A percentile compares a stretch with the other conserved stretches of the same genome.
Evolutionary conservation across 2,113 vertebrate genomes (phyloP).

Genomic region (Eubucco bourcierii): DNA sequence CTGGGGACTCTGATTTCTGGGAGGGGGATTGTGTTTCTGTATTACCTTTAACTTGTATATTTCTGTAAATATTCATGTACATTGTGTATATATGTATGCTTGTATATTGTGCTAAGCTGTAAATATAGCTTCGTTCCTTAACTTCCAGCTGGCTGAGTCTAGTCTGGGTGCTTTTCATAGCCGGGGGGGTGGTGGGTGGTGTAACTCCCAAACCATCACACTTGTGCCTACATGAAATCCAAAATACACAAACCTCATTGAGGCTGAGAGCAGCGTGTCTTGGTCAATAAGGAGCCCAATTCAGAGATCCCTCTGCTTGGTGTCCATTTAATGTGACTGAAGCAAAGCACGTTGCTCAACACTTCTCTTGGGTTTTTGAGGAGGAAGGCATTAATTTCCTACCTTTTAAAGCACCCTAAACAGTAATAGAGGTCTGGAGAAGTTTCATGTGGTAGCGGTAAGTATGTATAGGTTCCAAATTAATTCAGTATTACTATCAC

Average conservation of each 20-base stretch:
- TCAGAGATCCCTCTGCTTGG: too few relatives aligned
- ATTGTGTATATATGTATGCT: too few relatives aligned
- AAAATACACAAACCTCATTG: rapidly evolving
- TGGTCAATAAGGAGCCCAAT: rapidly evolving
- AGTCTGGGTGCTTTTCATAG: too few relatives aligned
- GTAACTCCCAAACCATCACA: too few relatives aligned
- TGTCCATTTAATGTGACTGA: rapidly evolving
- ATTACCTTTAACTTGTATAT: too few relatives aligned
- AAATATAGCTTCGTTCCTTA: too few relatives aligned
- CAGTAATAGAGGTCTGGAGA: background rate
- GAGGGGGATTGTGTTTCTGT: too few relatives aligned
- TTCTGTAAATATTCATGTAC: too few relatives aligned
- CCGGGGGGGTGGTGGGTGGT: too few relatives aligned
- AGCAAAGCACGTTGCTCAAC: background rate
- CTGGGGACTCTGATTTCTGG: too few relatives aligned
- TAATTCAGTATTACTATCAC: background rate
- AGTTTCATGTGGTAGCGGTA: background rate
- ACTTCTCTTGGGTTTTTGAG: background rate
- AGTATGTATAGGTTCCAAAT: rapidly evolving
- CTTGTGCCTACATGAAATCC: rapidly evolving
- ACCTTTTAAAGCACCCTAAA: background rate
- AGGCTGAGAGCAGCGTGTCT: background rate
- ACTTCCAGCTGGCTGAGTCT: too few relatives aligned
- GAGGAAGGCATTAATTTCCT: background rate
- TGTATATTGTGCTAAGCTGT: too few relatives aligned